Base-by-base conservation (phyloP, 2,888 invertebrate species). In the Aricia artaxerxes region DNA sequence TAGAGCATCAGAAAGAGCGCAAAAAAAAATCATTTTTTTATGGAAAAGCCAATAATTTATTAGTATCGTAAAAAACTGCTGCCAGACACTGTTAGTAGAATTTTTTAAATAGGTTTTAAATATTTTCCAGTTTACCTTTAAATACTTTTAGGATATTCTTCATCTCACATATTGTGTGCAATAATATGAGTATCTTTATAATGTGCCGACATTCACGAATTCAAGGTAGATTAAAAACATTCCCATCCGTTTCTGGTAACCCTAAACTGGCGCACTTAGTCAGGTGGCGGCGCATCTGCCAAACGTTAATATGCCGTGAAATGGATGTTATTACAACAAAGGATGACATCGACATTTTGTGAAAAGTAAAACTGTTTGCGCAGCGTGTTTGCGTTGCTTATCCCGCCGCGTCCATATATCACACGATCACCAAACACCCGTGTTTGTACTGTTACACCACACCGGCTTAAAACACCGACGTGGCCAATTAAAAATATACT, bases 361-460 rank as follows among this genome's bases (percentile, higher is more conserved):
- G 76, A 75, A 78, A 78, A 81, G 78, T 80, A 64, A 79, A 81
- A 83, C 81, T 86, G 85, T 88, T 88, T 86, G 84, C 84, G 78
- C 82, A 82, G 82, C 81, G 81, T 88, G 88, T 90, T 88, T 88
- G 87, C 35, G 85, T 82, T 82, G 79, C 86, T 92, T 90, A 93
- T 92, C 93, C 91, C 85, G 85, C 82, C 84, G 84, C 84, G 87
- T 85, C 88, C 89, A 90, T 91, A 92, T 89, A 92, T 91, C 89
- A 90, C 93, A 93, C 93, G 92, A 79, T 91, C 85, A 83, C 88
- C 88, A 91, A 92, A 92, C 91, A 92, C 79, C 85, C 83, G 82
- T 85, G 85, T 86, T 85, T 84, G 84, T 82, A 81, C 82, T 83
- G 85, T 84, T 85, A 84, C 82, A 82, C 80, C 83, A 83, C 83